A percentile compares a stretch with the other conserved stretches of the same genome.
phyloP scores from a whole-genome alignment of 2,888 invertebrate genomes.

The Plebejus anna region DNA sequence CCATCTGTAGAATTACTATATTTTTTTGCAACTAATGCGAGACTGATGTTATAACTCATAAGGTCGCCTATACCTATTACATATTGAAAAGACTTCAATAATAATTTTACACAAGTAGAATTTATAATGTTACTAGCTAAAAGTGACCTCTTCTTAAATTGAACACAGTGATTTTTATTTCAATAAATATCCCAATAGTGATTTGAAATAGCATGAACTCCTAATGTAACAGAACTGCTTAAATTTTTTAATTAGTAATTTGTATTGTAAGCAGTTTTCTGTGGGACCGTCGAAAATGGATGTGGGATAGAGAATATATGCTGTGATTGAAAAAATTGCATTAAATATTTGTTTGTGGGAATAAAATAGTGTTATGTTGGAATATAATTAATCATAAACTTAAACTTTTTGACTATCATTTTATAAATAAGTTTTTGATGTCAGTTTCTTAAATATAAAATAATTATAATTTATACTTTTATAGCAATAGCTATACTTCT shows the following conservation, averaged over 20 bases:
- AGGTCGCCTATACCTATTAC: neutral
- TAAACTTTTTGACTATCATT: neutral
- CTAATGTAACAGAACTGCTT: neutral
- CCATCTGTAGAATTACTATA: neutral
- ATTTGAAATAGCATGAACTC: neutral
- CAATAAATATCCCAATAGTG: neutral
- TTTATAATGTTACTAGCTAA: neutral
- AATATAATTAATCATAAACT: neutral
- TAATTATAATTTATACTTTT: neutral
- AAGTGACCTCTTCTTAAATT: neutral
- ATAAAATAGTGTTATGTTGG: neutral
- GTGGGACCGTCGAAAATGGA: neutral
- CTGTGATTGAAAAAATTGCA: neutral
- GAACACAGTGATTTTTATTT: neutral
- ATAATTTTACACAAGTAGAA: neutral
- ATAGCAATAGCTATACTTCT: neutral
- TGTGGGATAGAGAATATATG: no score
- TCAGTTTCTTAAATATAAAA: neutral
- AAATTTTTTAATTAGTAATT: neutral
- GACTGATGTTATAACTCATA: constrained; percentile 21
- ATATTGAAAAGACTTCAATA: neutral
- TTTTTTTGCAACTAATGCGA: constrained; percentile 1
- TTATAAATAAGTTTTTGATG: neutral
- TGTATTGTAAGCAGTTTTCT: neutral
- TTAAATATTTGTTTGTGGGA: neutral